phyloP scores from a whole-genome alignment of 1,140 invertebrate genomes.

The Pseudomyrmex gracilis region DNA sequence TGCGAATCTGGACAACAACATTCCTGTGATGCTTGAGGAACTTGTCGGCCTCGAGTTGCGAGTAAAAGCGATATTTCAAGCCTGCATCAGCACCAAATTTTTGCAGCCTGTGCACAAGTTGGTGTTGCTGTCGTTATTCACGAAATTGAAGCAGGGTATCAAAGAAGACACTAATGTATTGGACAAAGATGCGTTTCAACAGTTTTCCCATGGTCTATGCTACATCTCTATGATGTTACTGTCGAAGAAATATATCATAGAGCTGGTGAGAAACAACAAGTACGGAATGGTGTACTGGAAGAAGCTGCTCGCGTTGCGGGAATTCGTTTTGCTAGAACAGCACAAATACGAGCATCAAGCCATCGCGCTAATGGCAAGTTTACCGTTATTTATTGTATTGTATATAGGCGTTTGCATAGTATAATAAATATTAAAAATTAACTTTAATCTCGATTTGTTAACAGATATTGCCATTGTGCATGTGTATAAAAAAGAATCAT shows the following conservation, averaged over 20 bases:
- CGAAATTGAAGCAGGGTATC: slow-evolving; percentile 79
- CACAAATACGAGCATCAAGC: slow-evolving; percentile 85
- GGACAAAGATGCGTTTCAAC: slow-evolving; percentile 66
- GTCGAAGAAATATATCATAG: slow-evolving; percentile 80
- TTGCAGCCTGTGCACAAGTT: slow-evolving; percentile 80
- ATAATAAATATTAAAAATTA: not conserved
- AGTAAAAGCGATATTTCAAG: slow-evolving; percentile 80
- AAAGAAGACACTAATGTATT: slow-evolving; percentile 66
- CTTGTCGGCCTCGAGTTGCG: slow-evolving; percentile 78
- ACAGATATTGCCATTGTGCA: slow-evolving; percentile 87
- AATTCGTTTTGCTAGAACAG: slow-evolving; percentile 70
- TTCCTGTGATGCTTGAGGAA: slow-evolving; percentile 79
- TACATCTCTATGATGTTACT: slow-evolving; percentile 79
- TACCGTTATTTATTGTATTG: slow-evolving; percentile 34
- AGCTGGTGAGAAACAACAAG: slow-evolving; percentile 80
- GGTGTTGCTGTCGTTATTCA: slow-evolving; percentile 75
- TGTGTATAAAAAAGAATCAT: slow-evolving; percentile 79
- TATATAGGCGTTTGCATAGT: not conserved
- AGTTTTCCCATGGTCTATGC: slow-evolving; percentile 77
- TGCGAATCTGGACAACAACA: slow-evolving; percentile 75
- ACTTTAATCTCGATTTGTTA: slow-evolving; percentile 83
- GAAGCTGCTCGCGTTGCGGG: slow-evolving; percentile 73
- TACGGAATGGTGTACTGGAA: slow-evolving; percentile 81
- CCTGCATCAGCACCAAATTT: slow-evolving; percentile 82
- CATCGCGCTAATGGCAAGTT: slow-evolving; percentile 85